Evolutionary conservation across 2,888 invertebrate species (phyloP).

Genomic region (Nycteola revayana): DNA sequence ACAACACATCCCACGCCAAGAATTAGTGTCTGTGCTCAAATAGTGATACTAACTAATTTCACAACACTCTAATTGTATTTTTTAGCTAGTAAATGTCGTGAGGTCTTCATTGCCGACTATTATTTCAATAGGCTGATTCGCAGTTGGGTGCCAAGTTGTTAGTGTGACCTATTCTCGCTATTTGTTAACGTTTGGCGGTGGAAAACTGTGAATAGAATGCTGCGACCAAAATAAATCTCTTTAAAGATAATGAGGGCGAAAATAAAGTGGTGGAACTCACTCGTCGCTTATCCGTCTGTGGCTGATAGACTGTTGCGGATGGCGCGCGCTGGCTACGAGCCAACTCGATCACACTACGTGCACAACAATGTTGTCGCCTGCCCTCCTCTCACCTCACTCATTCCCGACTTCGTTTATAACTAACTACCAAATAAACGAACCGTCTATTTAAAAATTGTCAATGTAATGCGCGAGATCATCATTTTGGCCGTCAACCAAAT

Average conservation of each 20-base stretch:
- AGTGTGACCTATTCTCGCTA: slow-evolving; percentile 64
- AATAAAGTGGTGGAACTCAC: slow-evolving; percentile 73
- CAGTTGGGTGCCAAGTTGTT: slow-evolving; percentile 62
- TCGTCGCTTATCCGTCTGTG: slow-evolving; percentile 66
- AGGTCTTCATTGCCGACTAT: slow-evolving; percentile 63
- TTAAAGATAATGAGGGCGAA: slow-evolving; percentile 77
- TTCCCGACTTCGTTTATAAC: slow-evolving; percentile 36
- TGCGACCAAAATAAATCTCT: slow-evolving; percentile 74
- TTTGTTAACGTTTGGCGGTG: slow-evolving; percentile 60
- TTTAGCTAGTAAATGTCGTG: slow-evolving; percentile 53
- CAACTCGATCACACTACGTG: slow-evolving; percentile 60
- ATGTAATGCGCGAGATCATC: slow-evolving; percentile 46
- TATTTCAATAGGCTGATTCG: slow-evolving; percentile 58
- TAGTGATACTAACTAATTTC: slow-evolving; percentile 57
- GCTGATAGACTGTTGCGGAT: slow-evolving; percentile 61
- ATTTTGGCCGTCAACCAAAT: slow-evolving; percentile 64
- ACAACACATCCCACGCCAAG: slow-evolving; percentile 41
- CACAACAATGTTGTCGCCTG: slow-evolving; percentile 47
- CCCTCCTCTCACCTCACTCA: slow-evolving; percentile 44
- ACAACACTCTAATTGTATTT: slow-evolving; percentile 56
- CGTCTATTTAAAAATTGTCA: slow-evolving; percentile 41
- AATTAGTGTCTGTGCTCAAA: slow-evolving; percentile 55
- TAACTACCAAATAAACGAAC: slow-evolving; percentile 46
- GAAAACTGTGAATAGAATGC: slow-evolving; percentile 54
- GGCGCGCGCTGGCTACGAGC: slow-evolving; percentile 56